phyloP scores from a whole-genome alignment of 2,888 invertebrate genomes.

The Bedellia somnulentella region DNA sequence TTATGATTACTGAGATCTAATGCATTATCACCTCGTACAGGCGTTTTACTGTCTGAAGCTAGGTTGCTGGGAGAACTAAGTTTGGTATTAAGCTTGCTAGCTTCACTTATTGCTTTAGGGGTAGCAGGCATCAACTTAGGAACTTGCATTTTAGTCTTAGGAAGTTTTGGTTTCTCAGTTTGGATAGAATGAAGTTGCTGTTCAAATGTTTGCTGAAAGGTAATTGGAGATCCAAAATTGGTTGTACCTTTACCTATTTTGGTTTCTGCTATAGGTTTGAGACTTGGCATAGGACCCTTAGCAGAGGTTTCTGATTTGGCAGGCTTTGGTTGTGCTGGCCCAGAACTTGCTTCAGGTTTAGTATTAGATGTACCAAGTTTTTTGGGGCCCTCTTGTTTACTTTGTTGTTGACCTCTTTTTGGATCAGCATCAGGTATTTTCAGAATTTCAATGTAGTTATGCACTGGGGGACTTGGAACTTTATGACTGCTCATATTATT shows the following conservation, averaged over 20 bases:
- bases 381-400: constrained; percentile 11
- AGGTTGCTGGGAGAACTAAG: constrained; percentile 16
- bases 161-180: constrained; percentile 40
- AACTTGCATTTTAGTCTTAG: constrained; percentile 47
- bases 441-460: constrained; percentile 66
- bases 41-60: constrained; percentile 25
- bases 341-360: constrained; percentile 20
- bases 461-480: constrained; percentile 50
- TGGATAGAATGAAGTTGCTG: constrained; percentile 44
- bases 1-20: constrained; percentile 49
- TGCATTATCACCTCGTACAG: constrained; percentile 23
- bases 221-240: constrained; percentile 37
- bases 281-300: constrained; percentile 51
- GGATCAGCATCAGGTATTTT: constrained; percentile 59
- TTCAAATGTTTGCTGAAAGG: constrained; percentile 57
- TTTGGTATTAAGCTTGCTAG: constrained; percentile 29
- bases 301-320: constrained; percentile 31
- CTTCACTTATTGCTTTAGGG: constrained; percentile 36
- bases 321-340: constrained; percentile 20
- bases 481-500: constrained; percentile 34
- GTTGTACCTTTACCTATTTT: constrained; percentile 42
- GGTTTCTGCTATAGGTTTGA: constrained; percentile 53
- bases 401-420: constrained; percentile 28
- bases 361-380: constrained; percentile 12
- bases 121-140: constrained; percentile 48